Evolutionary conservation across 2,113 vertebrate genomes (phyloP), one percentile per base, ranked within the genome.

Genomic region (Glaucidium brasilianum): DNA sequence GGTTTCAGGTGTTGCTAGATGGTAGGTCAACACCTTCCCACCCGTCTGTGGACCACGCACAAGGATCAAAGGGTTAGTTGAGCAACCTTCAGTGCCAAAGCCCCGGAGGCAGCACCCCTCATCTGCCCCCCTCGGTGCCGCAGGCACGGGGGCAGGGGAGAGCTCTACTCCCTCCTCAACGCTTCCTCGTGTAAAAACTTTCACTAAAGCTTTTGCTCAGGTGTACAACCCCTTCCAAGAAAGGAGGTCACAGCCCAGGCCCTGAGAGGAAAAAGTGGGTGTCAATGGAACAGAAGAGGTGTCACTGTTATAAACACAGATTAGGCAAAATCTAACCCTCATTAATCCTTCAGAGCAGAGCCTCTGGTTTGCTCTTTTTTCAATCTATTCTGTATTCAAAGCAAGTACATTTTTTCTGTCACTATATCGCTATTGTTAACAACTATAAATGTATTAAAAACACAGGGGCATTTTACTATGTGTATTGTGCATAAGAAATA

Each of bases 391-490:
- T 97, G 73, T 93, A 96, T 97, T 97, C 97, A 95, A 95, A 96
- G 94, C 76, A 95, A 96, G 83, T 56, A n/a, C 52, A 9, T 87
- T 78, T 94, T 96, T 95, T 78, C 90, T 89, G 95, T 97, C 96
- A 91, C 95, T 95, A 94, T 97, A 98, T 87, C 27, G 4, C 85
- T 96, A 96, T 98, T 98, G 97, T 97, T 98, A 98, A 96, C 95
- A 93, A 94, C 90, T 94, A 89, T 96, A 97, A 97, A 97, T 93
- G 95, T 98, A 94, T 97, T 97, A 96, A 97, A 98, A 97, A 97
- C 96, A 98, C 94, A 95, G 97, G 96, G 93, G 92, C 96, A 97
- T 98, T 98, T 98, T 97, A 96, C 93, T 94, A 96, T 96, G 89
- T 97, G 94, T 98, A 96, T 96, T 94, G 78, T 97, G 96, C 96